Percentiles rank a stretch among this genome's conserved stretches.
Evolutionary conservation across 2,888 invertebrate species (phyloP).

Genomic region (Salpingus planirostris): DNA sequence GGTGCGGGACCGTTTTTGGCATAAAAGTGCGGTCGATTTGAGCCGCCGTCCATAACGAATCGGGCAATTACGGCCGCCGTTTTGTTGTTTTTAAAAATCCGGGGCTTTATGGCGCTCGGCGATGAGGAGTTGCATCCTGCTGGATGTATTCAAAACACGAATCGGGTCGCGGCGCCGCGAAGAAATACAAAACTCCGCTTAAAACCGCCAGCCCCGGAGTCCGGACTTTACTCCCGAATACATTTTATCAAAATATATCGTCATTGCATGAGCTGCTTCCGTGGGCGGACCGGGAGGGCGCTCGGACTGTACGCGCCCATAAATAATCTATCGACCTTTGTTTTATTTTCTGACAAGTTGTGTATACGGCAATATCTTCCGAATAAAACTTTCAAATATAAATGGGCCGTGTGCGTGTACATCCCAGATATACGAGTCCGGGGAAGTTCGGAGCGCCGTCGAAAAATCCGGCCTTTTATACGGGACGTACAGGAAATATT

Average conservation of each 20-base stretch:
- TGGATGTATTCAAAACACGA: conserved; percentile 27
- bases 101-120: too few relatives aligned
- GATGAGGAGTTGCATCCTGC: too few relatives aligned
- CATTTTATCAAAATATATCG: conserved; percentile 36
- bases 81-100: too few relatives aligned
- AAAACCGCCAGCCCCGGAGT: conserved; percentile 23
- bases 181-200: conserved; percentile 27
- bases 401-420: conserved; percentile 34
- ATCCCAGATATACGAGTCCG: too few relatives aligned
- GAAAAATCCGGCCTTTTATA: conserved; percentile 23
- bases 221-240: conserved; percentile 27
- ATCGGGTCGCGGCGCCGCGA: conserved; percentile 21
- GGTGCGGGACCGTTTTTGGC: too few relatives aligned
- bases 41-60: too few relatives aligned
- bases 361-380: conserved; percentile 32
- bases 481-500: conserved; percentile 28
- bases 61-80: too few relatives aligned
- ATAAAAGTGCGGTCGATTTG: too few relatives aligned
- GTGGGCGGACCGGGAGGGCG: conserved; percentile 20
- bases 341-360: conserved; percentile 36
- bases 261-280: conserved; percentile 31
- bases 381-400: conserved; percentile 39
- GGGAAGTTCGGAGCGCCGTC: too few relatives aligned
- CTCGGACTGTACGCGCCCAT: conserved; percentile 23
- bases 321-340: conserved; percentile 36